These are phyloP conservation scores for Emydocephalus ijimae DNA, from an alignment of 2,113 vertebrate species.

Conservation along the genomic window DNA sequence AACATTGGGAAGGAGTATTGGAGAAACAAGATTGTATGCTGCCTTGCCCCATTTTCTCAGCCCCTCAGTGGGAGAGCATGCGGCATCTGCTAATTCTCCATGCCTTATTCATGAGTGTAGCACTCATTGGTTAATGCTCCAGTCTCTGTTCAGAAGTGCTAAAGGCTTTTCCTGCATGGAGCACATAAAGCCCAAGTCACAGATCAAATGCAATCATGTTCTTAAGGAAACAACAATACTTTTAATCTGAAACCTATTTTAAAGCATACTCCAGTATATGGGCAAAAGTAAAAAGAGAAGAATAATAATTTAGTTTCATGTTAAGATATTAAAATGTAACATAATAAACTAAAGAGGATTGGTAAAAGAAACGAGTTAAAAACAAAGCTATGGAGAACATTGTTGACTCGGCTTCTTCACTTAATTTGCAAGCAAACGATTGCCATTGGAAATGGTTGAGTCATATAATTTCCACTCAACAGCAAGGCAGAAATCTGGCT, in stretches of 20 bases:
- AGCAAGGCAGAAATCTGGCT: background rate
- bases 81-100: background rate
- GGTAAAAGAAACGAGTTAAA: background rate
- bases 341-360: background rate
- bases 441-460: background rate
- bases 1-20: background rate
- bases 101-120: background rate
- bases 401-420: background rate
- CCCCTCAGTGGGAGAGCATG: background rate
- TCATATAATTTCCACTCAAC: background rate
- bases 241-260: background rate
- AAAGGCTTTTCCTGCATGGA: background rate
- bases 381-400: background rate
- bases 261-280: background rate
- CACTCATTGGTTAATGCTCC: background rate
- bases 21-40: background rate
- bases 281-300: background rate
- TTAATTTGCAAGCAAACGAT: background rate
- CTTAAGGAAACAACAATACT: background rate
- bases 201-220: background rate
- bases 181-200: background rate
- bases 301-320: background rate
- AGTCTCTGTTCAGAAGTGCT: background rate
- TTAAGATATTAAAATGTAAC: background rate
- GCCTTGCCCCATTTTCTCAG: background rate